A percentile compares a stretch with the other conserved stretches of the same genome.
phyloP scores from a whole-genome alignment of 2,888 invertebrate species.

The Mycogona germanica region DNA sequence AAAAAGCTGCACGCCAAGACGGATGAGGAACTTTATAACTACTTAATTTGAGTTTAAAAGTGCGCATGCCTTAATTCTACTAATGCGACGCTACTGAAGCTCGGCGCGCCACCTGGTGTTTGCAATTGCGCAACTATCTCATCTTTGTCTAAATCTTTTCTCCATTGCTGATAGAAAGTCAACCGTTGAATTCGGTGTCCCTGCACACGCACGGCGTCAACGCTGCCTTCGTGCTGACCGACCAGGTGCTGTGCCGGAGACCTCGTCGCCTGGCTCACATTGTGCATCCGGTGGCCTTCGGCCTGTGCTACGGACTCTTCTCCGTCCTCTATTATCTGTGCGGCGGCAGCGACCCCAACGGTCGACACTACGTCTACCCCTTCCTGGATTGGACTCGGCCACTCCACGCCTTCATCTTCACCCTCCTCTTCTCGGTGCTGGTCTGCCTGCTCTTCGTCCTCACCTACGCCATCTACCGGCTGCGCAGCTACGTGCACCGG shows the following conservation, averaged over 20 bases:
- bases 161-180: slow-evolving; percentile 5
- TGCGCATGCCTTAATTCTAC: too few species aligned
- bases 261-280: slow-evolving; percentile 30
- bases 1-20: too few species aligned
- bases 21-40: too few species aligned
- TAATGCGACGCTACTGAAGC: not conserved
- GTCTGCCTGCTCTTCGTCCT: not conserved
- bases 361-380: slow-evolving; percentile 29
- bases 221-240: slow-evolving; percentile 29
- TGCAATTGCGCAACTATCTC: not conserved
- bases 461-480: not conserved
- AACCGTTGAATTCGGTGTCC: slow-evolving; percentile 17
- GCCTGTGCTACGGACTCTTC: slow-evolving; percentile 29
- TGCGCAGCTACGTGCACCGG: not conserved
- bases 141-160: not conserved
- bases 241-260: slow-evolving; percentile 28
- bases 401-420: not conserved
- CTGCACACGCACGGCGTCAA: slow-evolving; percentile 30
- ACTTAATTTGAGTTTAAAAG: too few species aligned
- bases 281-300: slow-evolving; percentile 27
- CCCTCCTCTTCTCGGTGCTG: slow-evolving; percentile 5
- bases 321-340: slow-evolving; percentile 28
- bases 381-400: slow-evolving; percentile 27
- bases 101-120: not conserved
- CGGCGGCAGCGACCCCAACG: slow-evolving; percentile 30